A percentile compares a stretch with the other conserved stretches of the same genome.
Evolutionary conservation across 2,113 vertebrate species (phyloP).

Genomic region (Muscicapa adusta): DNA sequence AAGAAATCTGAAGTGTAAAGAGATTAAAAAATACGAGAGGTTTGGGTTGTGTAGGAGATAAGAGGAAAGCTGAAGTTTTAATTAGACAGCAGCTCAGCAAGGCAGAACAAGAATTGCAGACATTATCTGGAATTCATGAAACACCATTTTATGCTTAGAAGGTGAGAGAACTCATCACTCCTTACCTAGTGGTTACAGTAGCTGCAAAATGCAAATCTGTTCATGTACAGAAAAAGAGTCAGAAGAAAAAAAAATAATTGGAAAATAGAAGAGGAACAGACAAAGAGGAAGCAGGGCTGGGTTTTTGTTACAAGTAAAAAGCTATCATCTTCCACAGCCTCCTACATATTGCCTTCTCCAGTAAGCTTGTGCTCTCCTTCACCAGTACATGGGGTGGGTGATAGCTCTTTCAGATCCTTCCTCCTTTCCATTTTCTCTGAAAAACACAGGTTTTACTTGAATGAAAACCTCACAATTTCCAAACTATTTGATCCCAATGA

Average conservation of each 20-base stretch:
- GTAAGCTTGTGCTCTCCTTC: not conserved
- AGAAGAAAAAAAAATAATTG: not conserved
- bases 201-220: not conserved
- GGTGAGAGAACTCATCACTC: not conserved
- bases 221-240: not conserved
- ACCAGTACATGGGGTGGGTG: accelerated
- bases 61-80: not conserved
- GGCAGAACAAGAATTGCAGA: not conserved
- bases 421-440: not conserved
- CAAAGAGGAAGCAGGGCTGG: not conserved
- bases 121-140: not conserved
- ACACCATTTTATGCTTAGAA: not conserved
- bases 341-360: not conserved
- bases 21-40: not conserved
- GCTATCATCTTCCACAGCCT: not conserved
- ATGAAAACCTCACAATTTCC: not conserved
- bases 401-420: not conserved
- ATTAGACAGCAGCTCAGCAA: not conserved
- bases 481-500: not conserved
- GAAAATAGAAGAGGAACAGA: slow-evolving; percentile 30
- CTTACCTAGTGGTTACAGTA: not conserved
- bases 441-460: not conserved
- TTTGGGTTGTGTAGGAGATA: not conserved
- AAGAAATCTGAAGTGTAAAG: not conserved
- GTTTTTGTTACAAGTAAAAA: not conserved